Percentiles rank a stretch among this genome's conserved stretches.
Evolutionary conservation across 2,113 vertebrate genomes (phyloP).

Genomic region (Python bivittatus): DNA sequence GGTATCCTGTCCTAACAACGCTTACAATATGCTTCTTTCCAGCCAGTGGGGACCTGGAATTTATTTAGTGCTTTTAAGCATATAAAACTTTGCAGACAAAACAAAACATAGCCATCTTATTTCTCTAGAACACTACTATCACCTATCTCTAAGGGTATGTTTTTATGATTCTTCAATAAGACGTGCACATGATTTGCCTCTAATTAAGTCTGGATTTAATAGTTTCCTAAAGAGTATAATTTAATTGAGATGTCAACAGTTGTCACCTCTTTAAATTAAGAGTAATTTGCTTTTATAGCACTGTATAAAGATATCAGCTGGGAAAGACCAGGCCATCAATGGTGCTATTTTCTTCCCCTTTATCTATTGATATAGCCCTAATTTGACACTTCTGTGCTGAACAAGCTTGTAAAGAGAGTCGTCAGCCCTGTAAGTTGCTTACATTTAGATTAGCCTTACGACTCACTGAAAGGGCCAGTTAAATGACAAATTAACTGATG

Average conservation of each 20-base stretch:
- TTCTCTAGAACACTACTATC: background rate
- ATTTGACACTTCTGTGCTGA: slow-evolving; percentile 69
- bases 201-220: slow-evolving; percentile 62
- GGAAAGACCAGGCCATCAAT: slow-evolving; percentile 62
- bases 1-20: background rate
- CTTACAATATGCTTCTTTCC: background rate
- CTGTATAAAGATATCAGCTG: slow-evolving; percentile 74
- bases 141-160: slow-evolving; percentile 54
- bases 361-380: slow-evolving; percentile 72
- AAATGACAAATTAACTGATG: slow-evolving; percentile 69
- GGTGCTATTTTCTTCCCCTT: slow-evolving; percentile 62
- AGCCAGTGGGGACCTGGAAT: background rate
- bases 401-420: slow-evolving; percentile 65
- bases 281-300: slow-evolving; percentile 75
- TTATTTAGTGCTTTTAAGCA: slow-evolving; percentile 1
- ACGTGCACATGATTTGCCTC: slow-evolving; percentile 55
- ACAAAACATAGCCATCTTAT: background rate
- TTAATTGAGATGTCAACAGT: slow-evolving; percentile 71
- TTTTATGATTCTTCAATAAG: slow-evolving; percentile 67
- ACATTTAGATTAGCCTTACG: slow-evolving; percentile 65
- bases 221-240: slow-evolving; percentile 67
- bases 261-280: slow-evolving; percentile 73
- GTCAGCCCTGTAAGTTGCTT: slow-evolving; percentile 57
- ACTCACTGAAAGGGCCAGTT: slow-evolving; percentile 60
- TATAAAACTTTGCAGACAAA: background rate